Evolutionary conservation across 2,113 vertebrate species (phyloP).

Genomic region (Esox niger): DNA sequence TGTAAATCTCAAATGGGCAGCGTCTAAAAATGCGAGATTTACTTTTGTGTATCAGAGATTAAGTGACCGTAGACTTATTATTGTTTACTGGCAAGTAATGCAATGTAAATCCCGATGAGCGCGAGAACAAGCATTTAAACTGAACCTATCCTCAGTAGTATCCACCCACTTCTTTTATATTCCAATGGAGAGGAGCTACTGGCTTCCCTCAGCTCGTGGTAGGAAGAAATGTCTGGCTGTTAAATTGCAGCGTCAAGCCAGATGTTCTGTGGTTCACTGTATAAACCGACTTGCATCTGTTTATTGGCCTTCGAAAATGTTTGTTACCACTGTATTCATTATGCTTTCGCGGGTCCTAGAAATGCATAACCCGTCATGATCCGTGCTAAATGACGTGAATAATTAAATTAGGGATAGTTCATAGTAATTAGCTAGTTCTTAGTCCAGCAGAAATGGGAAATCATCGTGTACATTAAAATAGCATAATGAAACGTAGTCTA

Average conservation of each 20-base stretch:
- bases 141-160: conserved; percentile 46
- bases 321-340: conserved; percentile 77
- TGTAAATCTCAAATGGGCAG: no score
- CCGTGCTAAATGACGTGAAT: conserved; percentile 10
- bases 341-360: conserved; percentile 56
- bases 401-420: background rate
- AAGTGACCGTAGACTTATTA: no score
- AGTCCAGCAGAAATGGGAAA: no score
- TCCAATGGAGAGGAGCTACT: conserved; percentile 62
- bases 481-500: no score
- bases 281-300: conserved; percentile 79
- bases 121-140: conserved; percentile 41
- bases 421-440: no score
- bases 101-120: conserved; percentile 15
- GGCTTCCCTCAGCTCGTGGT: conserved; percentile 63
- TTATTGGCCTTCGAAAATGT: conserved; percentile 80
- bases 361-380: conserved; percentile 16
- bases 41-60: no score
- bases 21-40: no score
- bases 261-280: conserved; percentile 79
- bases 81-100: background rate
- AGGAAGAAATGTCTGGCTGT: conserved; percentile 78
- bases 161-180: conserved; percentile 49
- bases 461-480: no score
- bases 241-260: conserved; percentile 70